A percentile compares a stretch with the other conserved stretches of the same genome.
These are phyloP conservation scores for Salvator merianae DNA, from an alignment of 2,113 vertebrate species.

Conservation along the genomic window DNA sequence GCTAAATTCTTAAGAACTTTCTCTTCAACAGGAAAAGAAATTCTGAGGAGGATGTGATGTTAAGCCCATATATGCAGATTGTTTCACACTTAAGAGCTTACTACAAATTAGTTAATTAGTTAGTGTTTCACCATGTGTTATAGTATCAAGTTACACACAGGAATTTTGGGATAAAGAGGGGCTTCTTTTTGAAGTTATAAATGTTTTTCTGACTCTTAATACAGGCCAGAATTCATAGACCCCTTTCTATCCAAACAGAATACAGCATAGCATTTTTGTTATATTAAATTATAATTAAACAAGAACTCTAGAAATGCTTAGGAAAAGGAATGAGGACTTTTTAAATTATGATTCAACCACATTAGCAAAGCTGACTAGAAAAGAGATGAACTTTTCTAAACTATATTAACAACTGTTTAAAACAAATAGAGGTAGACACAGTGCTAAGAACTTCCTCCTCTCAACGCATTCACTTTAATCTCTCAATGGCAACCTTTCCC, in stretches of 20 bases:
- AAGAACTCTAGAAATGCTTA: background rate
- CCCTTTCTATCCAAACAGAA: background rate
- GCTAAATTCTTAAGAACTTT: background rate
- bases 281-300: background rate
- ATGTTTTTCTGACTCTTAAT: background rate
- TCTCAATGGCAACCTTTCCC: background rate
- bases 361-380: no score
- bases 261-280: background rate
- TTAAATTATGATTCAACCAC: no score
- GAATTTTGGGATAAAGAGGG: conserved; percentile 7
- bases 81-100: conserved; percentile 6
- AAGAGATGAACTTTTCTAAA: no score
- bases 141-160: conserved; percentile 17
- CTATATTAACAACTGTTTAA: no score
- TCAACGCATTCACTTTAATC: no score
- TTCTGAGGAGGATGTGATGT: background rate
- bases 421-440: no score
- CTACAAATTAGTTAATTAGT: conserved; percentile 23
- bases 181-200: conserved; percentile 21
- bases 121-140: conserved; percentile 20
- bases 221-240: background rate
- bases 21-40: background rate
- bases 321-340: no score
- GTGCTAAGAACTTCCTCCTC: background rate
- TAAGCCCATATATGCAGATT: conserved; percentile 1